Percentiles rank a stretch among this genome's conserved stretches.
Evolutionary conservation across 1,140 invertebrate genomes (phyloP).

Genomic region (Eufriesea mexicana): DNA sequence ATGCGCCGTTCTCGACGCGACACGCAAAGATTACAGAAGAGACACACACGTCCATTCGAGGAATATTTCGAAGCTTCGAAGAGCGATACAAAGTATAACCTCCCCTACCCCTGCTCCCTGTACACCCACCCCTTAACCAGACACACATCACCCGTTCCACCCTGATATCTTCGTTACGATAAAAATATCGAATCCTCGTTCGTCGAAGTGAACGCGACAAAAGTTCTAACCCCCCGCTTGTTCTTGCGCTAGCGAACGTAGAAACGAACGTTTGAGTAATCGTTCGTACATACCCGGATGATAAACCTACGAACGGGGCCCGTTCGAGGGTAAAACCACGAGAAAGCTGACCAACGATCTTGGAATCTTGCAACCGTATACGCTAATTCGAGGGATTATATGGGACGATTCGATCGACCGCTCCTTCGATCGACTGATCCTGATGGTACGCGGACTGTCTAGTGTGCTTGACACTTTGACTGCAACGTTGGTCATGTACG

Average conservation of each 20-base stretch:
- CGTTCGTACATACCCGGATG: background rate
- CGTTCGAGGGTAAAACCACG: background rate
- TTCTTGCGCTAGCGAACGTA: background rate
- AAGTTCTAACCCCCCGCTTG: conserved; percentile 7
- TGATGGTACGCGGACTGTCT: too few species aligned
- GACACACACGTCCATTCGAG: conserved; percentile 13
- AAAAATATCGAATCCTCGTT: conserved; percentile 45
- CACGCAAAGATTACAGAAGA: conserved; percentile 11
- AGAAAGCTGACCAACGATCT: background rate
- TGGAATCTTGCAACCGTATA: background rate
- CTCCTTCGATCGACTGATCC: background rate
- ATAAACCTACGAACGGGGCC: background rate
- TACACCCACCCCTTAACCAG: background rate
- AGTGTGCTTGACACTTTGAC: too few species aligned
- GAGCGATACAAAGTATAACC: background rate
- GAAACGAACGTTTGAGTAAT: background rate
- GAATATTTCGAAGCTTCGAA: conserved; percentile 28
- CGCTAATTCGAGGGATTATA: background rate
- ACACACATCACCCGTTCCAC: background rate
- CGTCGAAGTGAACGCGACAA: conserved; percentile 39
- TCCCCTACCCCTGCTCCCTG: background rate
- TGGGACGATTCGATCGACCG: background rate
- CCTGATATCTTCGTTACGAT: conserved; percentile 19
- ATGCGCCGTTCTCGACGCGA: conserved; percentile 9
- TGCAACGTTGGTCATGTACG: too few species aligned